Evolutionary conservation across 2,888 invertebrate genomes (phyloP).

Genomic region (Calephelis perditalis): DNA sequence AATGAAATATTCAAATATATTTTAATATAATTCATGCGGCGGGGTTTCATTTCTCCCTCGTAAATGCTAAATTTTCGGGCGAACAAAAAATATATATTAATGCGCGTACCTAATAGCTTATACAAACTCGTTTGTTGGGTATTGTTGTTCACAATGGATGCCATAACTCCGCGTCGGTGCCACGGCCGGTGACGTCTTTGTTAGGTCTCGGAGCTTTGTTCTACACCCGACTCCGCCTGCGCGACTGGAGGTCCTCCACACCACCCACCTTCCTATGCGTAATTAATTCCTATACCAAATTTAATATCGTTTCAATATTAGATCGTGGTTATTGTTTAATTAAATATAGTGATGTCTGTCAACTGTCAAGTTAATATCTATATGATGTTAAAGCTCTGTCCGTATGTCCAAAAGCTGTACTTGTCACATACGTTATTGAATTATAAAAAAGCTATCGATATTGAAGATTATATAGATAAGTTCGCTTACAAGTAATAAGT

Average conservation of each 20-base stretch:
- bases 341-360: slow-evolving; percentile 36
- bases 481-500: no score
- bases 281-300: slow-evolving; percentile 31
- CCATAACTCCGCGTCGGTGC: slow-evolving; percentile 77
- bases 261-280: slow-evolving; percentile 38
- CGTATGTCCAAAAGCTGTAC: no score
- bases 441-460: no score
- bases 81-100: slow-evolving; percentile 79
- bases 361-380: no score
- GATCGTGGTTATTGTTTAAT: slow-evolving; percentile 34
- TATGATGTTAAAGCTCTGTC: no score
- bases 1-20: slow-evolving; percentile 79
- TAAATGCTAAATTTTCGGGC: slow-evolving; percentile 78
- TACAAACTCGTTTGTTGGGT: slow-evolving; percentile 79
- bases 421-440: no score
- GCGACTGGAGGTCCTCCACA: slow-evolving; percentile 45
- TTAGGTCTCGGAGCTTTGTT: slow-evolving; percentile 69
- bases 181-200: slow-evolving; percentile 79
- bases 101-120: slow-evolving; percentile 79
- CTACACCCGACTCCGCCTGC: slow-evolving; percentile 64
- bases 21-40: slow-evolving; percentile 79
- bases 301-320: slow-evolving; percentile 33
- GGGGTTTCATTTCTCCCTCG: slow-evolving; percentile 78
- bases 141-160: slow-evolving; percentile 78
- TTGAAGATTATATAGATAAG: no score